Evolutionary conservation across 2,113 vertebrate genomes (phyloP).

Genomic region (Rhinopomastus cyanomelas): DNA sequence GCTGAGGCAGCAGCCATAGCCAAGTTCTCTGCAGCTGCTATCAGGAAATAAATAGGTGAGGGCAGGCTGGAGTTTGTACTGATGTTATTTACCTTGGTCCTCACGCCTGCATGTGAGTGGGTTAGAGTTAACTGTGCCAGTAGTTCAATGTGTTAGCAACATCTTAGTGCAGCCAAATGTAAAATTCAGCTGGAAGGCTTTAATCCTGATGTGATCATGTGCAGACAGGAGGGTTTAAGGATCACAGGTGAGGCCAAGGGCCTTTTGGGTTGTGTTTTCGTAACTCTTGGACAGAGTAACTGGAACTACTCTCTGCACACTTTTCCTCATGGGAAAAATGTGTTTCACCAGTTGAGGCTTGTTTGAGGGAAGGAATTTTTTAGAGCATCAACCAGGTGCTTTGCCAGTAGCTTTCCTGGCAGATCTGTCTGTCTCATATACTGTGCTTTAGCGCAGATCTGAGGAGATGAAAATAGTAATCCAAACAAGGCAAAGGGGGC

Average conservation of each 20-base stretch:
- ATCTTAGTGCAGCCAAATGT: not conserved
- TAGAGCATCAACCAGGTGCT: not conserved
- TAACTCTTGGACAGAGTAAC: not conserved
- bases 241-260: not conserved
- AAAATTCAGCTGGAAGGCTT: not conserved
- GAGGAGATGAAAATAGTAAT: not conserved
- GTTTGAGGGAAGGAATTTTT: slow-evolving; percentile 1
- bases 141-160: slow-evolving; percentile 4
- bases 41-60: not conserved
- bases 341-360: slow-evolving; percentile 7
- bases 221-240: not conserved
- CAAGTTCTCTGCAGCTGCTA: not conserved
- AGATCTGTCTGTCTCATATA: not conserved
- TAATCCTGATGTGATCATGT: slow-evolving; percentile 1
- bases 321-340: not conserved
- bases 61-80: not conserved
- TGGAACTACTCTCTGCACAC: not conserved
- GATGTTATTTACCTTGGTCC: not conserved
- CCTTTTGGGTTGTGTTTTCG: not conserved
- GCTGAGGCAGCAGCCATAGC: not conserved
- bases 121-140: not conserved
- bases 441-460: not conserved
- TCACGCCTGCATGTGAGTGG: not conserved
- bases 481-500: not conserved
- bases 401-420: slow-evolving; percentile 21